Conservation (phyloP, 2,888 invertebrate genomes). For the Mythimna albipuncta region DNA sequence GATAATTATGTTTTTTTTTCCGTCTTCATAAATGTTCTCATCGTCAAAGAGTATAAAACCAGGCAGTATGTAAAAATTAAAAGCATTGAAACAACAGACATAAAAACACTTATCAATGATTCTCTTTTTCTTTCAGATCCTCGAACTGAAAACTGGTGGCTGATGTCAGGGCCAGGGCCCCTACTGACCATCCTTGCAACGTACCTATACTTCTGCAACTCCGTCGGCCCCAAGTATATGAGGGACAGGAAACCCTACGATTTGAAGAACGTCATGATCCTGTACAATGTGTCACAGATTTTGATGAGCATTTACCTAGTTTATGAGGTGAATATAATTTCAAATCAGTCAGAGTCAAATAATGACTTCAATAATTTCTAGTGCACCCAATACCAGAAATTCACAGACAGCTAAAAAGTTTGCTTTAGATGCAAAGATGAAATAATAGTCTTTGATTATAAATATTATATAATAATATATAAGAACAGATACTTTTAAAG, state of each 20-base stretch:
- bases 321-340: constrained; percentile 80
- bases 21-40: no score
- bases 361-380: no score
- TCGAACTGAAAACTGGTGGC: constrained; percentile 93
- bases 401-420: no score
- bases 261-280: constrained; percentile 93
- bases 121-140: constrained; percentile 91
- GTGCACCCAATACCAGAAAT: no score
- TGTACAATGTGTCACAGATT: constrained; percentile 97
- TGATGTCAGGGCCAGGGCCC: constrained; percentile 94
- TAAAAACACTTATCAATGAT: neutral
- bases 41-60: no score
- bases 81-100: neutral
- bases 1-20: no score
- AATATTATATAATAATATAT: no score
- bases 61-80: neutral
- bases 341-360: no score
- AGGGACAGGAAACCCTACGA: constrained; percentile 93
- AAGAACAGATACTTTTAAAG: no score
- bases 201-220: constrained; percentile 94
- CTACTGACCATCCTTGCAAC: constrained; percentile 91
- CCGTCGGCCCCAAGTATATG: constrained; percentile 94
- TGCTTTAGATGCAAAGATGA: no score
- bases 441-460: no score
- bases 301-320: constrained; percentile 94